Base-by-base conservation (phyloP, 2,888 invertebrate genomes). In the Melanostoma mellinum region DNA sequence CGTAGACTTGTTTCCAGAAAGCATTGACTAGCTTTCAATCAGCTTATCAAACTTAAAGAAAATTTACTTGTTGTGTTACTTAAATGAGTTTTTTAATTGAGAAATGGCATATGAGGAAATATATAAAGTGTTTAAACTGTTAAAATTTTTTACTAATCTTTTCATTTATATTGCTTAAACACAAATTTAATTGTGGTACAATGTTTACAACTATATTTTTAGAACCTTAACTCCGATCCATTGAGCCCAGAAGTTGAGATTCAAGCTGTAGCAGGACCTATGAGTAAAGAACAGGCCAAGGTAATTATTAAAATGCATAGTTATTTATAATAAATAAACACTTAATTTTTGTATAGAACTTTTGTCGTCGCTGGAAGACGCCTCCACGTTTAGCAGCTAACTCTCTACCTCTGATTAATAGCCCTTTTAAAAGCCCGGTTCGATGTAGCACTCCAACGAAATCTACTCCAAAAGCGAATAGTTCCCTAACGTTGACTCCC, bases 261-360 rank as follows among this genome's bases (percentile, higher is more conserved):
- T 86, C 94, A 94, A 88, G 98, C 98, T 0, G 95, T 95, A 91
- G 98, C 98, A 6, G 98, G 98, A 0, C 98, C 98, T 20, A 98
- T 98, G 97, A 94, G 94, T 48, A 94, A 94, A 81, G 92, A 92
- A 9, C 93, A 94, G 68, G 97, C 97, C 0, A 92, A 93, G 8
- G 89, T 88, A 86, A 67, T 52, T 20, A 20, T 20, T 20, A 20
- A 20, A 44, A 20, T 40, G 55, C 4, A 32, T 3, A 61, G 32
- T 55, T 38, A 36, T 33, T 30, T 3, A 9, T 36, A 35, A 33
- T 8, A 6, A 35, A 2, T 2, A 3, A 46, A 61, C 1, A 30
- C 9, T 42, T 58, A 42, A 68, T 71, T 53, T 10, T 81, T 76
- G 10, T 32, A 4, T 63, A 32, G 86, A 92, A 91, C 75, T 97